These are phyloP conservation scores for Rhinogobio ventralis DNA, from an alignment of 2,797 vertebrate species.

Conservation along the genomic window DNA sequence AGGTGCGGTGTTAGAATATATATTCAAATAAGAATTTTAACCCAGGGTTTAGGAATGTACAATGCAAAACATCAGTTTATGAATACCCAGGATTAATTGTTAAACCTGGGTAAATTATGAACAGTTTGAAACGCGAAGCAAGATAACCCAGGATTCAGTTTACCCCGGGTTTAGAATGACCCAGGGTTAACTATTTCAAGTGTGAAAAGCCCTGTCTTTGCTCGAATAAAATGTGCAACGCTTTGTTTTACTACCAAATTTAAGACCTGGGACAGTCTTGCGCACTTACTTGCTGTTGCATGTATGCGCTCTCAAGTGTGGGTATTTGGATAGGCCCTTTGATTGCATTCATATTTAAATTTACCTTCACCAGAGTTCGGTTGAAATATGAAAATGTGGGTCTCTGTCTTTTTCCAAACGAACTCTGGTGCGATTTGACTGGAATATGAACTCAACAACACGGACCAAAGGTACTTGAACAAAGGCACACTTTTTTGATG, in stretches of 20 bases:
- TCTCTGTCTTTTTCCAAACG: neutral
- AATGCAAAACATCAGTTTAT: too few species aligned
- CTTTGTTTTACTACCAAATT: neutral
- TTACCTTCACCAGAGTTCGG: neutral
- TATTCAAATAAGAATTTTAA: too few species aligned
- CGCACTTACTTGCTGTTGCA: neutral
- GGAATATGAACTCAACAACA: neutral
- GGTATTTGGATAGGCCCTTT: neutral
- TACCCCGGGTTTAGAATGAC: too few species aligned
- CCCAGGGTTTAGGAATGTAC: too few species aligned
- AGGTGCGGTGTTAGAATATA: too few species aligned
- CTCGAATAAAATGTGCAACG: neutral
- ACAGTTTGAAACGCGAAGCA: too few species aligned
- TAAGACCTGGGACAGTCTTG: neutral
- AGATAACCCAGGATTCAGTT: too few species aligned
- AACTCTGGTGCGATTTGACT: neutral
- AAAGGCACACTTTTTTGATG: neutral
- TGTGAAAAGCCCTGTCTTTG: neutral
- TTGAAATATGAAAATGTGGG: neutral
- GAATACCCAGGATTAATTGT: too few species aligned
- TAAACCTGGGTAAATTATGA: too few species aligned
- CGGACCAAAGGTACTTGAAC: neutral
- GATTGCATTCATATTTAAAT: neutral
- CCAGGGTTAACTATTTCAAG: too few species aligned
- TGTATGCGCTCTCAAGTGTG: neutral